Evolutionary conservation across 2,888 invertebrate genomes (phyloP), one percentile per base, ranked within the genome.

Genomic region (Drosophila koepferae): DNA sequence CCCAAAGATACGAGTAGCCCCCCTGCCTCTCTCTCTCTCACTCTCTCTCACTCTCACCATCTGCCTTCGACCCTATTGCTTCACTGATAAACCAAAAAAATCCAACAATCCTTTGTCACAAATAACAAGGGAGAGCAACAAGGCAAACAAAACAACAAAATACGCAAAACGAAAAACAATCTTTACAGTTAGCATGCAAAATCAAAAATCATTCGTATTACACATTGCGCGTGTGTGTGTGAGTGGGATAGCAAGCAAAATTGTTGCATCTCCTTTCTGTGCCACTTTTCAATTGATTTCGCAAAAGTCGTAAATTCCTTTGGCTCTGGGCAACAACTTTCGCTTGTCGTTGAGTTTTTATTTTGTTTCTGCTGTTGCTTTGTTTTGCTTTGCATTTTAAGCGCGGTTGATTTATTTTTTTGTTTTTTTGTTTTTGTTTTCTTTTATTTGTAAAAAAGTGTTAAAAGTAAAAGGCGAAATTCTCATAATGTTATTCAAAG

Each of bases 401-500:
- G 56, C 73, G 67, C 66, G 44, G 51, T 82, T 72, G 6, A 28
- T 63, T 64, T 34, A 67, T 63, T 70, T 38, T 5, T 14, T 38
- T 23, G 23, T 38, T 40, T 40, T 6, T 38, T 28, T n/a, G 20
- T 28, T 48, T 44, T 44, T 12, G 23, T 69, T 66, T 66, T 46
- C 10, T 74, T 75, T 58, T 61, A 65, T 67, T 72, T 74, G 77
- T 78, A 63, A 77, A 85, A 85, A 80, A 80, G 84, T 77, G 87
- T 70, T 75, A 84, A 85, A 82, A 81, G 70, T 80, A 78, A 81
- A 78, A 89, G 82, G 88, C 86, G 72, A 88, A 86, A 90, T 72
- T 75, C 90, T 88, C 86, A 82, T 90, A 86, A 90, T 90, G 67
- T 82, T 85, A 85, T 85, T 85, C 85, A 87, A 90, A 85, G 88